Evolutionary conservation across 2,888 invertebrate species (phyloP), one percentile per base, ranked within the genome.

Genomic region (Trachelus troglodyta): DNA sequence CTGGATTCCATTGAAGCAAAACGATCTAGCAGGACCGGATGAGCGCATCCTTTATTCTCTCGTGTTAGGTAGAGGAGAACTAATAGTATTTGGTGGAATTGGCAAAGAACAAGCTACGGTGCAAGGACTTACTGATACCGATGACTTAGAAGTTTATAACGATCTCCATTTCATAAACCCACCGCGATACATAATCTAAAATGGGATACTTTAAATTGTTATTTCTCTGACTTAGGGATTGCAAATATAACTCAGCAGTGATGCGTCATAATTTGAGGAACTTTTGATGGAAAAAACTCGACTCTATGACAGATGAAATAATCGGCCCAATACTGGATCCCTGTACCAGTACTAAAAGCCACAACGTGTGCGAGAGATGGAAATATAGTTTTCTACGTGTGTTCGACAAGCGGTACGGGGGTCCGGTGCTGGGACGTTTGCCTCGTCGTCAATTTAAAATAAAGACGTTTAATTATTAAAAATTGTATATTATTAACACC

Each of bases 41-140:
- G 97, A 98, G 89, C 94, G 97, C 75, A 96, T 98, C 83, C 94
- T 98, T 87, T 98, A 98, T 90, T 96, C 97, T 56, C 93, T 98
- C 85, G 96, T 98, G 9, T 94, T 96, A 82, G 98, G 98, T 23
- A 96, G 97, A 89, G 97, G 97, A 15, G 98, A 99, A 93, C 92
- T 99, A 37, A 95, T 99, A 77, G 96, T 99, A 94, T 98, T 99
- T 93, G 98, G 98, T n/a, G 99, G 98, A 79, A 97, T 98, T 83
- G 95, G 96, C 86, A 97, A 97, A 90, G 96, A 96, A 90, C 93
- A 94, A 79, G 93, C 93, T 81, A 93, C 94, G 81, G 91, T 94
- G 81, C 94, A 92, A 77, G 89, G 86, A 71, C 87, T 87, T 77
- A 86, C 89, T 56, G 85, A 90, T 77, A 79, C 89, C 75, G 86